Evolutionary conservation across 30 jellyfish, hydroid and myxozoan genomes (phyloP).

Genomic region (Morbakka virulenta): DNA sequence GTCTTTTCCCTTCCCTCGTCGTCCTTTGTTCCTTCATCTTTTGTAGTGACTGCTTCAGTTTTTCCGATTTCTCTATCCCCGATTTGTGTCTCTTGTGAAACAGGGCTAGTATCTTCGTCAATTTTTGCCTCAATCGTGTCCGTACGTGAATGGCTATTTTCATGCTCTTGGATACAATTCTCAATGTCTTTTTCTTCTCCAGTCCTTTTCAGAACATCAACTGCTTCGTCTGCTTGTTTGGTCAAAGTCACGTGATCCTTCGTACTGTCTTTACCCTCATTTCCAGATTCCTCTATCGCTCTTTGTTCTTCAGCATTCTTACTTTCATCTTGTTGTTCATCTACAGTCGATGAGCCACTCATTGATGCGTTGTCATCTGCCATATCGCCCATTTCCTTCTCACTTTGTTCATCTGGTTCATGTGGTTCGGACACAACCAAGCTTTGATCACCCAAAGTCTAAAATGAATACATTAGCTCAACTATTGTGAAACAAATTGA

Average conservation of each 20-base stretch:
- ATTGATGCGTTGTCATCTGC: background rate
- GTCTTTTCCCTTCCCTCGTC: background rate
- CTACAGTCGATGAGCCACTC: background rate
- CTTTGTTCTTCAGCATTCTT: background rate
- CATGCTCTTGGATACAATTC: background rate
- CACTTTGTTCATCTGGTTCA: background rate
- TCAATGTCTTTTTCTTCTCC: background rate
- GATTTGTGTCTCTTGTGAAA: too few species aligned
- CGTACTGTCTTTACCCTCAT: background rate
- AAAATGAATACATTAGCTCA: too few species aligned
- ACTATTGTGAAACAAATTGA: too few species aligned
- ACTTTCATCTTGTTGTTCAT: background rate
- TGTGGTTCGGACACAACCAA: slow-evolving; percentile 19
- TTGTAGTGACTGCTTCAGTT: too few species aligned
- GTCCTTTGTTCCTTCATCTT: too few species aligned
- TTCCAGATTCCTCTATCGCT: background rate
- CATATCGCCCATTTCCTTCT: background rate
- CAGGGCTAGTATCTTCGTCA: too few species aligned
- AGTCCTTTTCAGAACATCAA: too few species aligned
- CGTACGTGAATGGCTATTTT: background rate
- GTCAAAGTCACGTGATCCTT: too few species aligned
- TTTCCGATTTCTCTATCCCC: too few species aligned
- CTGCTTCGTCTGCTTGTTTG: too few species aligned
- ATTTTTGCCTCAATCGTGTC: too few species aligned
- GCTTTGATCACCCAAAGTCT: too few species aligned